phyloP scores from a whole-genome alignment of 2,113 vertebrate genomes.

The Apteryx mantelli region DNA sequence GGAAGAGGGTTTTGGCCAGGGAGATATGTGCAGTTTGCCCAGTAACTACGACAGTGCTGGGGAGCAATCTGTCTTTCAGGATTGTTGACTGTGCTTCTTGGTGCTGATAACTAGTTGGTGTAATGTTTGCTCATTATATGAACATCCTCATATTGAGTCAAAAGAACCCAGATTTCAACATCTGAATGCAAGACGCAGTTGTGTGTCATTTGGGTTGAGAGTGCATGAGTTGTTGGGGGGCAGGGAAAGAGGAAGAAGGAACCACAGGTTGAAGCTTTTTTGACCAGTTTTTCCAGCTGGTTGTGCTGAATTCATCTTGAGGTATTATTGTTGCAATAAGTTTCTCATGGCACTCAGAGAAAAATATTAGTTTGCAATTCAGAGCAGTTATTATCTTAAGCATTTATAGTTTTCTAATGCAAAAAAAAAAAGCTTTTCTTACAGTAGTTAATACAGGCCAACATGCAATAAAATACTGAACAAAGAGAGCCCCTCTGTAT shows the following conservation, averaged over 20 bases:
- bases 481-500: background rate
- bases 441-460: background rate
- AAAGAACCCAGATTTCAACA: background rate
- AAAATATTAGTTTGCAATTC: background rate
- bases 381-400: background rate
- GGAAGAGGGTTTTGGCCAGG: background rate
- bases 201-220: background rate
- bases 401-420: background rate
- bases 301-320: background rate
- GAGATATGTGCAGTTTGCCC: rapidly evolving
- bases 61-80: background rate
- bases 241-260: background rate
- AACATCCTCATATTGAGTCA: background rate
- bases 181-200: background rate
- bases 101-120: rapidly evolving
- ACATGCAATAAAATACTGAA: background rate
- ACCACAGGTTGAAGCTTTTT: background rate
- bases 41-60: rapidly evolving
- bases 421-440: background rate
- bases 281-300: background rate
- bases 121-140: background rate
- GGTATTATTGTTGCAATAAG: background rate
- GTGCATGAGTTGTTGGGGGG: background rate
- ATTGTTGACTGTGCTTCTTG: background rate
- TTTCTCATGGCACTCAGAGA: background rate